These are phyloP conservation scores for Imbricaverruca yamaguchii DNA, from an alignment of 2,888 invertebrate species.

Conservation along the genomic window DNA sequence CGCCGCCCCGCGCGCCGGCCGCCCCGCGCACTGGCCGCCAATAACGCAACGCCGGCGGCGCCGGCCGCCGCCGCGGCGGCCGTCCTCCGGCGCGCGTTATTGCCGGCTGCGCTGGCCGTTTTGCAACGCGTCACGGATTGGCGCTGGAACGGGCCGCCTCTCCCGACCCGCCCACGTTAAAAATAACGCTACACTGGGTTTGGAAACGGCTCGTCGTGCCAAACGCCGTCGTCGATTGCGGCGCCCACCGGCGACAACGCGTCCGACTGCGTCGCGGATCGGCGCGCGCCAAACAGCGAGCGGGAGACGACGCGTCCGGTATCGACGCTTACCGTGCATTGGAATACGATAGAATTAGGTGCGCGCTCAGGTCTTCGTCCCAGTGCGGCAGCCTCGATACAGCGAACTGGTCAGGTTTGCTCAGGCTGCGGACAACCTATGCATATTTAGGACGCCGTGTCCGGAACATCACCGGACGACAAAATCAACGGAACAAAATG, in stretches of 20 bases:
- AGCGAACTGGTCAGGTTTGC: no score
- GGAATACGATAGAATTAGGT: no score
- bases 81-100: background rate
- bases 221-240: background rate
- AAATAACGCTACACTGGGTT: background rate
- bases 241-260: background rate
- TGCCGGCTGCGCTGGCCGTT: background rate
- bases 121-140: constrained; percentile 14
- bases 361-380: no score
- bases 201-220: background rate
- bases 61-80: background rate
- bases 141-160: constrained; percentile 7
- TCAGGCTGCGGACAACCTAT: no score
- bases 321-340: no score
- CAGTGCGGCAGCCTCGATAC: no score
- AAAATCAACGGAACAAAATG: no score
- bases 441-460: no score
- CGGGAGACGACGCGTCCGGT: no score
- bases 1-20: background rate
- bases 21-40: background rate
- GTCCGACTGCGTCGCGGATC: no score
- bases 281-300: no score
- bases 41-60: background rate
- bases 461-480: no score
- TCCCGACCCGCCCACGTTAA: background rate